A percentile compares a stretch with the other conserved stretches of the same genome.
Evolutionary conservation across 92 coral and sea anemone genomes (phyloP).

Genomic region (Heteractis magnifica): DNA sequence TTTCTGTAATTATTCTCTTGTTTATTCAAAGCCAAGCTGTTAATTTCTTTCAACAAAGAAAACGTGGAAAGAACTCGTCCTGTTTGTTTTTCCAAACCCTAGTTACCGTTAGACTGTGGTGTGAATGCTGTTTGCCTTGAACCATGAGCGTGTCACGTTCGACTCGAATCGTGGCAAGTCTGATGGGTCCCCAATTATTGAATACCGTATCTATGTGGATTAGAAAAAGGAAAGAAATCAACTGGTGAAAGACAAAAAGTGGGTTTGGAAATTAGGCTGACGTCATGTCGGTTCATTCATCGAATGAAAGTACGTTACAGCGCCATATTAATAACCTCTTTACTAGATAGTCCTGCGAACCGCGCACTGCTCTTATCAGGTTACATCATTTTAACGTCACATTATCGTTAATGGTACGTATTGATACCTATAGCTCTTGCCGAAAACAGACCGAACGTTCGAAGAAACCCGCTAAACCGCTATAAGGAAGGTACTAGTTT

Average conservation of each 20-base stretch:
- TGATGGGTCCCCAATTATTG: background rate
- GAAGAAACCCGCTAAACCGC: background rate
- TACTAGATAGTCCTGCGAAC: background rate
- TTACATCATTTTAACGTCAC: background rate
- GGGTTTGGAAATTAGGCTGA: background rate
- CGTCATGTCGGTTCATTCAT: background rate
- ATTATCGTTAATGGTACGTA: background rate
- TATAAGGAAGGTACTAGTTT: background rate
- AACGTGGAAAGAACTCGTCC: background rate
- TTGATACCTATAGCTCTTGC: background rate
- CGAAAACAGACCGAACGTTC: background rate
- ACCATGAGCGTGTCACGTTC: background rate
- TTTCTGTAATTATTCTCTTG: background rate
- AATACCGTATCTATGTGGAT: background rate
- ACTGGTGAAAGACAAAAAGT: background rate
- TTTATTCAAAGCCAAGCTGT: background rate
- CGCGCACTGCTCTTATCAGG: background rate
- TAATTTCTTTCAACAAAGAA: background rate
- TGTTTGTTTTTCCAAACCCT: background rate
- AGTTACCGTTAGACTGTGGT: background rate
- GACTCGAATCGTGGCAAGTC: background rate
- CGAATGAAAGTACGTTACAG: background rate
- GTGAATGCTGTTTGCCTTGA: constrained; percentile 3
- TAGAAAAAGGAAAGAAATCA: background rate
- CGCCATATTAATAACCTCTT: background rate